A percentile compares a stretch with the other conserved stretches of the same genome.
These are phyloP conservation scores for Papilio protenor DNA, from an alignment of 2,888 invertebrate species.

Conservation along the genomic window DNA sequence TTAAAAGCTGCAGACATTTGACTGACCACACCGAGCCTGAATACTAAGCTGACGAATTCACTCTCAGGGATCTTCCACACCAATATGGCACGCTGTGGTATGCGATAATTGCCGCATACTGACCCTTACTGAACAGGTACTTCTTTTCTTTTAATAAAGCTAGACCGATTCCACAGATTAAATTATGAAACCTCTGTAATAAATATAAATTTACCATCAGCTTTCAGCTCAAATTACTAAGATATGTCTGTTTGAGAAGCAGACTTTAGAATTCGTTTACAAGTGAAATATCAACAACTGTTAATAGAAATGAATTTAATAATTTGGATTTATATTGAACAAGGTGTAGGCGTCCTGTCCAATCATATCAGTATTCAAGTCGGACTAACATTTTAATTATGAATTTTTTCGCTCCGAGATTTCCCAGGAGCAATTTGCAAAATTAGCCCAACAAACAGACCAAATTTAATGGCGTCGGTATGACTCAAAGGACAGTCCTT, in stretches of 20 bases:
- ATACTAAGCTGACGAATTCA: constrained; percentile 57
- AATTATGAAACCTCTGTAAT: not conserved
- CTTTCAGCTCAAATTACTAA: not conserved
- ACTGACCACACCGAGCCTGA: constrained; percentile 65
- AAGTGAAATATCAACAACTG: not conserved
- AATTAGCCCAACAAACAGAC: constrained; percentile 75
- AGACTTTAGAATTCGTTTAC: not conserved
- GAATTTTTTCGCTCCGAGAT: constrained; percentile 61
- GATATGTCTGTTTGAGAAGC: not conserved
- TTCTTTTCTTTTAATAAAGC: not conserved
- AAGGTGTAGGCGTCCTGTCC: not conserved
- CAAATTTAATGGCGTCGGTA: constrained; percentile 69
- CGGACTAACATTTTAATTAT: constrained; percentile 58
- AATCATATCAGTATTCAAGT: constrained; percentile 57
- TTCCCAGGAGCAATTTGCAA: constrained; percentile 68
- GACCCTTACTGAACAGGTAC: not conserved
- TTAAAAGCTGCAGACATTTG: constrained; percentile 67
- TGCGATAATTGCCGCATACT: not conserved
- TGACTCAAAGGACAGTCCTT: constrained; percentile 65
- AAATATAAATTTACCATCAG: not conserved
- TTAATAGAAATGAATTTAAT: not conserved
- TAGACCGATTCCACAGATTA: not conserved
- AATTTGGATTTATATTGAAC: not conserved
- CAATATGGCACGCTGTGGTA: not conserved
- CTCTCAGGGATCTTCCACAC: constrained; percentile 1